Evolutionary conservation across 2,797 vertebrate species (phyloP).

Genomic region (Clarias fuscus): DNA sequence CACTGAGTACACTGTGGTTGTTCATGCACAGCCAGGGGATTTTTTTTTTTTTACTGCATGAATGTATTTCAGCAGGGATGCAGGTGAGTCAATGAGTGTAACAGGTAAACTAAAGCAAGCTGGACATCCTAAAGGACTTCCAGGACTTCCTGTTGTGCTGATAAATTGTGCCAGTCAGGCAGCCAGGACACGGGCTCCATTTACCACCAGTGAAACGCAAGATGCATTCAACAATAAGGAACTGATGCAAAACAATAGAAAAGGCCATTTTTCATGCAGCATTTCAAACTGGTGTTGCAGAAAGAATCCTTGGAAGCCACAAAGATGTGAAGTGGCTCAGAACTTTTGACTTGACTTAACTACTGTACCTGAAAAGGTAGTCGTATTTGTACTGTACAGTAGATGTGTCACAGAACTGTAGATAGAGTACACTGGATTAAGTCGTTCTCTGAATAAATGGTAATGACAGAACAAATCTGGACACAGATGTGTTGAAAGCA

Average conservation of each 20-base stretch:
- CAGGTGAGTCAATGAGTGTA: slow-evolving; percentile 38
- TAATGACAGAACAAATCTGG: not conserved
- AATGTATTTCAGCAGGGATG: slow-evolving; percentile 51
- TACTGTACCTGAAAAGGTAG: too few relatives aligned
- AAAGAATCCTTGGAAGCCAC: not conserved
- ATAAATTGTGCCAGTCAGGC: slow-evolving; percentile 43
- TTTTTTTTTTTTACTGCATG: slow-evolving; percentile 35
- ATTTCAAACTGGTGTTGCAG: not conserved
- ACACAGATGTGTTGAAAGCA: not conserved
- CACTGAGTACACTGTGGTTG: not conserved
- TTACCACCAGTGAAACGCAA: slow-evolving; percentile 38
- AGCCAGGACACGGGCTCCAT: slow-evolving; percentile 16
- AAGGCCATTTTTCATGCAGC: slow-evolving; percentile 34
- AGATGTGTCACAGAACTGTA: not conserved
- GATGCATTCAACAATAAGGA: slow-evolving; percentile 30
- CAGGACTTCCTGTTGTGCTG: slow-evolving; percentile 48
- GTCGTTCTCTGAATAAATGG: not conserved
- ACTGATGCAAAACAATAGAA: slow-evolving; percentile 37
- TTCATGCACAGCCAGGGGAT: not conserved
- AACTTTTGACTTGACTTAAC: not conserved
- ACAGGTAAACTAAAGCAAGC: slow-evolving; percentile 54
- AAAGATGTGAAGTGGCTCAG: not conserved
- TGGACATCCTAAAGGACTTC: slow-evolving; percentile 51
- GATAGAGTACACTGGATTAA: not conserved
- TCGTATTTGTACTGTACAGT: not conserved